Evolutionary conservation across 1,140 invertebrate genomes (phyloP).

Genomic region (Drosophila prosaltans): DNA sequence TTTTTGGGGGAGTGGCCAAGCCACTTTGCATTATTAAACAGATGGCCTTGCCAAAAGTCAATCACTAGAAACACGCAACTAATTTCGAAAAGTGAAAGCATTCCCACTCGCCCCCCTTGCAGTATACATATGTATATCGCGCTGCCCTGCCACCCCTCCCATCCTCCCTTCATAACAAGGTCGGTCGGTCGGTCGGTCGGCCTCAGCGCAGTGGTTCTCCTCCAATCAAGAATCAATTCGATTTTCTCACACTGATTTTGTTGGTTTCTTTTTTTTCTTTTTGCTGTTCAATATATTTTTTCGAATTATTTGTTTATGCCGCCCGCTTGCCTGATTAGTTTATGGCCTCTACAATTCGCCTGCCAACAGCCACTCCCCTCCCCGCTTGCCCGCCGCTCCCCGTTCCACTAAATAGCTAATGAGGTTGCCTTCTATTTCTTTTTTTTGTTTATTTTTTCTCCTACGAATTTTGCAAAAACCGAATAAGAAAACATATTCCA

Average conservation of each 20-base stretch:
- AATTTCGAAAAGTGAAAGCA: constrained; percentile 60
- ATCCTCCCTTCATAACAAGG: not conserved
- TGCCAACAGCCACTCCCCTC: not conserved
- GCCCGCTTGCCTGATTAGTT: constrained; percentile 64
- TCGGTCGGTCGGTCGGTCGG: not conserved
- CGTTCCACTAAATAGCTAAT: constrained; percentile 43
- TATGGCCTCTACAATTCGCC: constrained; percentile 37
- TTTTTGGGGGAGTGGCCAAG: not conserved
- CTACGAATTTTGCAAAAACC: constrained; percentile 14
- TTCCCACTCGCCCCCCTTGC: not conserved
- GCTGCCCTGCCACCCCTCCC: too few species aligned
- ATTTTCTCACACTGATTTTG: constrained; percentile 64
- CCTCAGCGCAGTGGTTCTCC: not conserved
- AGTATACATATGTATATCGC: too few species aligned
- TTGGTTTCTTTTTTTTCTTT: too few species aligned
- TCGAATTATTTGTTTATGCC: constrained; percentile 72
- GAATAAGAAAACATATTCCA: not conserved
- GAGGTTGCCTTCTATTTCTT: constrained; percentile 43
- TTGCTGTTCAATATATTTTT: not conserved
- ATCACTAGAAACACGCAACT: constrained; percentile 57
- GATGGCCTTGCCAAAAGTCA: constrained; percentile 25
- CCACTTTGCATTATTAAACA: constrained; percentile 62
- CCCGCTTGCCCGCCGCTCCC: not conserved
- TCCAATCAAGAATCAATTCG: constrained; percentile 21
- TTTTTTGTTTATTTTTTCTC: constrained; percentile 54